Conservation (phyloP, 2,113 vertebrate genomes). For the Diadophis punctatus region DNA sequence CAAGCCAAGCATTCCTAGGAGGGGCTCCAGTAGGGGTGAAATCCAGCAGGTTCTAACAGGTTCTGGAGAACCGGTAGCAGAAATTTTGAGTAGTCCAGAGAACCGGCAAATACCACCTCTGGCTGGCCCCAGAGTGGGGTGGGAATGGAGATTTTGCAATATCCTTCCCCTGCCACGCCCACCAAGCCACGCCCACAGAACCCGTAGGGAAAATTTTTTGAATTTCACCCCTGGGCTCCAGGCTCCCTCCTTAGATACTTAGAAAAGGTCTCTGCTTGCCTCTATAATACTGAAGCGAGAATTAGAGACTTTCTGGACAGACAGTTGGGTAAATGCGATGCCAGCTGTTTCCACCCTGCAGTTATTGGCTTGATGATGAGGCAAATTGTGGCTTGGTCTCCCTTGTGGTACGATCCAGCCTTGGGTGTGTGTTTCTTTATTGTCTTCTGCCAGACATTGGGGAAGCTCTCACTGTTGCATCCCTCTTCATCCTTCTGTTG, state of each 20-base stretch:
- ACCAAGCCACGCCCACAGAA: too few relatives aligned
- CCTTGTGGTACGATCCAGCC: background rate
- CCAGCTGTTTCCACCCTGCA: background rate
- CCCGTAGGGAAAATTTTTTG: too few relatives aligned
- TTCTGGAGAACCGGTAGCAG: too few relatives aligned
- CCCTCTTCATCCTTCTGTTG: background rate
- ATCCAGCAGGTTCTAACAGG: too few relatives aligned
- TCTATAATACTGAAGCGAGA: background rate
- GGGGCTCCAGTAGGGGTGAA: too few relatives aligned
- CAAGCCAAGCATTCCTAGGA: background rate
- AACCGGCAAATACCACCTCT: too few relatives aligned
- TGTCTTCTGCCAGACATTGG: background rate
- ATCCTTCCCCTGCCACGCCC: too few relatives aligned
- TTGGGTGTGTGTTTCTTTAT: background rate
- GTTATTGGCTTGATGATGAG: background rate
- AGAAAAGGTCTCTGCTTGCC: background rate
- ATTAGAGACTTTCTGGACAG: background rate
- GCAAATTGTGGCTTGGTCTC: background rate
- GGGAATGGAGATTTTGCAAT: too few relatives aligned
- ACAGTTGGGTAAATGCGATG: background rate
- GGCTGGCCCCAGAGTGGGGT: too few relatives aligned
- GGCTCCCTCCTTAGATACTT: background rate
- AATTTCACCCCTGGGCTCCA: too few relatives aligned
- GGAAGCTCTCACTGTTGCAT: background rate
- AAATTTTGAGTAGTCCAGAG: too few relatives aligned